Evolutionary conservation across 1,140 invertebrate genomes (phyloP).

Genomic region (Eulimnadia texana): DNA sequence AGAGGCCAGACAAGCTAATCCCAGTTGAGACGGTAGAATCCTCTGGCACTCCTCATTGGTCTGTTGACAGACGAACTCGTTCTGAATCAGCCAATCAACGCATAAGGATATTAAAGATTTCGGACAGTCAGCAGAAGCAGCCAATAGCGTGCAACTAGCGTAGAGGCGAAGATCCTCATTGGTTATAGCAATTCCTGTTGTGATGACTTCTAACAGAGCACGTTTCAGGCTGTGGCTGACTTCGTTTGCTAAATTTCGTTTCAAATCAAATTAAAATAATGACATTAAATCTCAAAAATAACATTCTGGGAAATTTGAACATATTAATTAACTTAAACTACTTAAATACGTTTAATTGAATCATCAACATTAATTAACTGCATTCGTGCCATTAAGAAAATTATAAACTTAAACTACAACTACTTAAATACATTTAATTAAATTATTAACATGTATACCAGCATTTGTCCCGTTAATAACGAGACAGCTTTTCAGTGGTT

Average conservation of each 20-base stretch:
- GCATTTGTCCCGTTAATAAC: background rate
- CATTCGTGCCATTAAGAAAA: no score
- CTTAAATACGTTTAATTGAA: no score
- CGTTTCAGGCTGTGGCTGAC: conserved; percentile 13
- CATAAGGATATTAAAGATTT: conserved; percentile 35
- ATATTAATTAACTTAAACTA: no score
- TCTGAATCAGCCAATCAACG: conserved; percentile 38
- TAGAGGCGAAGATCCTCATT: conserved; percentile 59
- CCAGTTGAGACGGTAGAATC: conserved; percentile 63
- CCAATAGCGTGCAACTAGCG: conserved; percentile 58
- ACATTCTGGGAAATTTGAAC: no score
- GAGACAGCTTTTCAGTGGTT: conserved; percentile 66
- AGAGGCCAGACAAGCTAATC: conserved; percentile 79
- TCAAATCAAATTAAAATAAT: no score
- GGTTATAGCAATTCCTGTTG: conserved; percentile 63
- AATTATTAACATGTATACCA: background rate
- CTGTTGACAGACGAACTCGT: conserved; percentile 36
- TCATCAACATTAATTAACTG: no score
- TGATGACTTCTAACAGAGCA: conserved; percentile 41
- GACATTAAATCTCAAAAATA: no score
- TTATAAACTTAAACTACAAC: no score
- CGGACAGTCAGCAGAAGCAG: conserved; percentile 24
- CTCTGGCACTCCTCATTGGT: conserved; percentile 17
- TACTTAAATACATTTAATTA: background rate
- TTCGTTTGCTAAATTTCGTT: background rate